Conservation (phyloP, 2,797 vertebrate species). For the Sebastiscus albofasciatus region DNA sequence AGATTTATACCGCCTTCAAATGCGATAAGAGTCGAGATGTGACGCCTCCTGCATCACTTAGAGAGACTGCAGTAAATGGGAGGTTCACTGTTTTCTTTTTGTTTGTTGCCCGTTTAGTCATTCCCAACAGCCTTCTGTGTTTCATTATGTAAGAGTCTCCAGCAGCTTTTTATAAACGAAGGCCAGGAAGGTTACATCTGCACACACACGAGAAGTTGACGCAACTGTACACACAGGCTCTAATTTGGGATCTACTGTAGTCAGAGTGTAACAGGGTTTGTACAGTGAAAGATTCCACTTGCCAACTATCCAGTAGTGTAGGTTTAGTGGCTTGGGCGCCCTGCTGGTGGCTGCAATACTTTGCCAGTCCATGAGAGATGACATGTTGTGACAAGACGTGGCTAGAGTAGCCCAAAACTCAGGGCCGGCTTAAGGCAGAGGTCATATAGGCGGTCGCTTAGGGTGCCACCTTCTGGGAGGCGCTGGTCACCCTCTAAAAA, state of each 20-base stretch:
- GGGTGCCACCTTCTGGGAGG: too few species aligned
- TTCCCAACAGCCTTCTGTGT: constrained; percentile 2
- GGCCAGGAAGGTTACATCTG: not conserved
- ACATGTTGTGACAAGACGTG: not conserved
- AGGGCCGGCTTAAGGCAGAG: too few species aligned
- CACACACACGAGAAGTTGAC: not conserved
- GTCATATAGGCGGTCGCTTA: too few species aligned
- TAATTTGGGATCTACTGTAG: not conserved
- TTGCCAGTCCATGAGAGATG: not conserved
- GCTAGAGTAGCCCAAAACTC: not conserved
- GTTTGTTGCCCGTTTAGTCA: constrained; percentile 16
- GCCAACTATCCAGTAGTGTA: not conserved
- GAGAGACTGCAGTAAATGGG: not conserved
- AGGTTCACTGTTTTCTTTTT: constrained; percentile 13
- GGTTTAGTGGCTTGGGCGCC: not conserved
- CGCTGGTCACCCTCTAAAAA: too few species aligned
- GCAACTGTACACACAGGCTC: not conserved
- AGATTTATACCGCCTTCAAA: not conserved
- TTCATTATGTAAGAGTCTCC: constrained; percentile 19
- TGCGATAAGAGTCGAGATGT: not conserved
- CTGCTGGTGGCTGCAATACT: not conserved
- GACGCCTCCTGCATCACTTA: not conserved
- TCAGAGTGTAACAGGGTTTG: not conserved
- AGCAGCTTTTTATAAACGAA: constrained; percentile 7
- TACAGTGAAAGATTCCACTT: not conserved